Conservation (phyloP, 1,140 invertebrate genomes). For the Drosophila takahashii region DNA sequence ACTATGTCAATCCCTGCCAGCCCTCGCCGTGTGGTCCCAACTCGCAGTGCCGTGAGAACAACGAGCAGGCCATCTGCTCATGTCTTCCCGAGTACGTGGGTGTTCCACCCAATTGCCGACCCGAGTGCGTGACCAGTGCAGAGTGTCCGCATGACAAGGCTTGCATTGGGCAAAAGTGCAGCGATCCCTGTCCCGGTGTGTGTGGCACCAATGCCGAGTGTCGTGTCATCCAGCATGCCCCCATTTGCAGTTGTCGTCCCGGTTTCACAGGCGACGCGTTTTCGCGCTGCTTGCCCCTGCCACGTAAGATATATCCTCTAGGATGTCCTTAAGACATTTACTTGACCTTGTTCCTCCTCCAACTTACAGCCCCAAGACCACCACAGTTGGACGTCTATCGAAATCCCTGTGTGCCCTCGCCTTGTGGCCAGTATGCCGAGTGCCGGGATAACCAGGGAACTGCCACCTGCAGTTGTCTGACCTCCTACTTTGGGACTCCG, state of each 20-base stretch:
- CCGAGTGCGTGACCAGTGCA: constrained; percentile 90
- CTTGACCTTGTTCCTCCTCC: neutral
- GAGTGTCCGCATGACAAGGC: constrained; percentile 91
- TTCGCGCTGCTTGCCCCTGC: constrained; percentile 77
- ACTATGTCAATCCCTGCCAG: constrained; percentile 87
- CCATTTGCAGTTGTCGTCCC: constrained; percentile 90
- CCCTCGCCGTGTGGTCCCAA: constrained; percentile 88
- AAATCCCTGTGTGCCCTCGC: constrained; percentile 89
- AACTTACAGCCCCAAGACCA: constrained; percentile 83
- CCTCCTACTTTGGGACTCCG: constrained; percentile 90
- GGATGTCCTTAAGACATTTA: neutral
- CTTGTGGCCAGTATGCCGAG: constrained; percentile 89
- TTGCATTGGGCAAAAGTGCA: constrained; percentile 92
- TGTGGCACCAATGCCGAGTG: constrained; percentile 92
- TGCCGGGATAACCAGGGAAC: constrained; percentile 86
- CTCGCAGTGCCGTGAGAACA: constrained; percentile 87
- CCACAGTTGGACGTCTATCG: constrained; percentile 86
- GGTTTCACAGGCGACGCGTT: constrained; percentile 91
- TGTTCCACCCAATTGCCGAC: constrained; percentile 90
- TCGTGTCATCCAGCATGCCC: constrained; percentile 90
- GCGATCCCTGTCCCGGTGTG: constrained; percentile 91
- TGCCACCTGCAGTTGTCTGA: constrained; percentile 90
- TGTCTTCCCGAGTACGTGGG: constrained; percentile 90
- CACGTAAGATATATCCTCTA: constrained; percentile 86
- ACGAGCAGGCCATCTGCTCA: constrained; percentile 89